A percentile compares a stretch with the other conserved stretches of the same genome.
Evolutionary conservation across 2,797 vertebrate species (phyloP).

Genomic region (Limnodromus scolopaceus): DNA sequence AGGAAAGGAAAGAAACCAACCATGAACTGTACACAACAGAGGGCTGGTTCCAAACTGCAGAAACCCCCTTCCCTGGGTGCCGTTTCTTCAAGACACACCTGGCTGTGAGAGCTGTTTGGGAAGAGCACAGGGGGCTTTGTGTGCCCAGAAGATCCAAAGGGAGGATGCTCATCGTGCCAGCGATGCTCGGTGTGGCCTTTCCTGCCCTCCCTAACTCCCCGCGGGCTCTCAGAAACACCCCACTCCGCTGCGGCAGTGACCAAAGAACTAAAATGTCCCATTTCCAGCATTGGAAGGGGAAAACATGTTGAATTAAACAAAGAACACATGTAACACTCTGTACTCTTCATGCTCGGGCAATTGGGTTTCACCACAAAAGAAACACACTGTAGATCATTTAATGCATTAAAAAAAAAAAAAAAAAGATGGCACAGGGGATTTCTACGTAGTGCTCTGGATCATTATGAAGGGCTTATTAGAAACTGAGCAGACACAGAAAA

Average conservation of each 20-base stretch:
- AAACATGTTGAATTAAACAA: constrained; percentile 30
- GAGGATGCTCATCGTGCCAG: too few species aligned
- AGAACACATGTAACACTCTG: background rate
- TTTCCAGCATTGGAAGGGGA: background rate
- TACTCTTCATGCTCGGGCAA: background rate
- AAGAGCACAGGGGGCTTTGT: background rate
- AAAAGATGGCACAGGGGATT: background rate
- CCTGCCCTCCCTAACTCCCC: background rate
- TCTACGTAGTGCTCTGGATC: background rate
- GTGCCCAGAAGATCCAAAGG: background rate
- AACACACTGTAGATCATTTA: background rate
- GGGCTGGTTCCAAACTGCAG: background rate
- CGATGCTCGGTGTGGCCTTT: accelerated
- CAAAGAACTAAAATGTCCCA: background rate
- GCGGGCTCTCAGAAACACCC: accelerated
- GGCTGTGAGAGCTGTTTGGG: background rate
- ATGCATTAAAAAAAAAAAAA: background rate
- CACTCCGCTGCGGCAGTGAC: background rate
- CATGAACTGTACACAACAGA: background rate
- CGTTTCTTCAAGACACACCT: background rate
- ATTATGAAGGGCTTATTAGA: background rate
- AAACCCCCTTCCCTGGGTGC: background rate
- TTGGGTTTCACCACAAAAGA: background rate
- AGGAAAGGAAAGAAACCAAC: background rate
- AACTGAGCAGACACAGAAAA: background rate